Evolutionary conservation across 2,888 invertebrate genomes (phyloP).

Genomic region (Ectemnius continuus): DNA sequence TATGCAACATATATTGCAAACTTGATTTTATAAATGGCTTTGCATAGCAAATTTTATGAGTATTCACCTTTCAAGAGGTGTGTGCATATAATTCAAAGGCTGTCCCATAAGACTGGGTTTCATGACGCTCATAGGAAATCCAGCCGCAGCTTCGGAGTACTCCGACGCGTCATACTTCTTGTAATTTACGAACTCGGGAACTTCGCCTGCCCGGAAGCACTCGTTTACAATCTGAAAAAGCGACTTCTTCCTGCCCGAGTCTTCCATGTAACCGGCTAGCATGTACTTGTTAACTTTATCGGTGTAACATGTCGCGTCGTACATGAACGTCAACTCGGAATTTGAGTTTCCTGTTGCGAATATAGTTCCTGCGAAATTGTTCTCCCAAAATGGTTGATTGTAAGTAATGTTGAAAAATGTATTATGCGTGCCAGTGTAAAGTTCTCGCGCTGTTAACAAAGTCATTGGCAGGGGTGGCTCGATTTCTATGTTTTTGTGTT

Average conservation of each 20-base stretch:
- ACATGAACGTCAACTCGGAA: slow-evolving; percentile 50
- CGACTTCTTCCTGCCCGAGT: slow-evolving; percentile 8
- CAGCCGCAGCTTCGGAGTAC: slow-evolving; percentile 8
- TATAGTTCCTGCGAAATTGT: slow-evolving; percentile 45
- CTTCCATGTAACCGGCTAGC: slow-evolving; percentile 60
- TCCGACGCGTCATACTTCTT: slow-evolving; percentile 39
- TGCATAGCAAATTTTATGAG: neutral
- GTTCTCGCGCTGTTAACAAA: slow-evolving; percentile 33
- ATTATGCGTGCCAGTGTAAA: slow-evolving; percentile 48
- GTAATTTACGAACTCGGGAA: slow-evolving; percentile 33
- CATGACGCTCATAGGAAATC: slow-evolving; percentile 59
- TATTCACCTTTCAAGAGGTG: slow-evolving; percentile 53
- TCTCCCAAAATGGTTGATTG: slow-evolving; percentile 38
- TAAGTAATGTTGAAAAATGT: slow-evolving; percentile 60
- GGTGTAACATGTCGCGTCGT: slow-evolving; percentile 51
- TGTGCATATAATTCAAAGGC: slow-evolving; percentile 50
- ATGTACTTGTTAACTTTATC: slow-evolving; percentile 11
- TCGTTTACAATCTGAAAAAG: slow-evolving; percentile 34
- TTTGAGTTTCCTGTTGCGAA: slow-evolving; percentile 42
- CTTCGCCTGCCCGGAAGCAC: slow-evolving; percentile 44
- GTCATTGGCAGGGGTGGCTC: slow-evolving; percentile 43
- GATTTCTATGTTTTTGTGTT: slow-evolving; percentile 51
- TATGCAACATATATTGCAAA: neutral
- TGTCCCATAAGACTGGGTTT: slow-evolving; percentile 54
- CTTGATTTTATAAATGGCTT: neutral